A percentile compares a stretch with the other conserved stretches of the same genome.
Evolutionary conservation across 2,797 vertebrate species (phyloP).

Genomic region (Vultur gryphus): DNA sequence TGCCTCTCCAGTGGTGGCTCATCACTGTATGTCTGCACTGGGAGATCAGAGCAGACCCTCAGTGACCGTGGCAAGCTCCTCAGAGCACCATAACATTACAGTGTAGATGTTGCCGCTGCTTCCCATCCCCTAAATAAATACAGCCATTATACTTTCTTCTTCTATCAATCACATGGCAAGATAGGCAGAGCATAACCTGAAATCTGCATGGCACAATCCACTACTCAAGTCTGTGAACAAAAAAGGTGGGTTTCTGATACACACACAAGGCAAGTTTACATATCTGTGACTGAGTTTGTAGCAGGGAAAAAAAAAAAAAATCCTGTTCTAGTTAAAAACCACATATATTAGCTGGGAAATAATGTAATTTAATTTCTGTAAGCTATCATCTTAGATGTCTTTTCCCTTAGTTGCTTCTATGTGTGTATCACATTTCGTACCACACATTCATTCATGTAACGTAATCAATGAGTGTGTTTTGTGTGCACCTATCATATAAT

Average conservation of each 20-base stretch:
- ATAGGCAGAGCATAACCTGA: background rate
- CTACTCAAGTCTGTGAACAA: background rate
- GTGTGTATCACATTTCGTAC: background rate
- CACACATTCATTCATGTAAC: background rate
- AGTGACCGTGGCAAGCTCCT: background rate
- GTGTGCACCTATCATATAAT: background rate
- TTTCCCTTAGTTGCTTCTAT: background rate
- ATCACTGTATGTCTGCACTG: rapidly evolving
- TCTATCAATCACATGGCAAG: background rate
- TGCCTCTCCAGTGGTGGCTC: background rate
- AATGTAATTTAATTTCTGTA: background rate
- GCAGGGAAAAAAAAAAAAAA: background rate
- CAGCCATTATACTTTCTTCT: background rate
- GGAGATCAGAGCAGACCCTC: background rate
- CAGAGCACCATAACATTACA: background rate
- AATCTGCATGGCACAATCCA: background rate
- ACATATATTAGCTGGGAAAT: background rate
- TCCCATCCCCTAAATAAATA: background rate
- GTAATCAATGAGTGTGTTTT: background rate
- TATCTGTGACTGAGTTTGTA: background rate
- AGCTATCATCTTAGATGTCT: background rate
- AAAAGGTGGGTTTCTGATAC: background rate
- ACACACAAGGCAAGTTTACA: background rate
- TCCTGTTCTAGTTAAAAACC: background rate
- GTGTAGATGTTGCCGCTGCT: background rate